phyloP scores from a whole-genome alignment of 1,140 invertebrate genomes.

The Drosophila funebris region DNA sequence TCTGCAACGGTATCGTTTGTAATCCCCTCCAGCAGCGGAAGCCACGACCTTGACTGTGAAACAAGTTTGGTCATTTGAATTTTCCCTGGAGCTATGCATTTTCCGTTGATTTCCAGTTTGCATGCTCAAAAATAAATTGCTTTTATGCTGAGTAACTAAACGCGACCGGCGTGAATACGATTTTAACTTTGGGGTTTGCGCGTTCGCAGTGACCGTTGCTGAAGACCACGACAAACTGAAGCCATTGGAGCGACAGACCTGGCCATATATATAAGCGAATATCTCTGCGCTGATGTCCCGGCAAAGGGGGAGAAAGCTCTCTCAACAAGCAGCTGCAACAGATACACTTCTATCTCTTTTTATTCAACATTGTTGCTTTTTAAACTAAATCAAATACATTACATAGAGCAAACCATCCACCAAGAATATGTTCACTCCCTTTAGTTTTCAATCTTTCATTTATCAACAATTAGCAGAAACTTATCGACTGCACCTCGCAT shows the following conservation, averaged over 20 bases:
- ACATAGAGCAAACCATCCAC: no score
- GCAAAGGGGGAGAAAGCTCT: constrained; percentile 37
- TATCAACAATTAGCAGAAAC: background rate
- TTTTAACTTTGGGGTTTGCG: constrained; percentile 11
- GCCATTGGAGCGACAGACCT: constrained; percentile 39
- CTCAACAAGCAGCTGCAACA: background rate
- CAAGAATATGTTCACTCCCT: no score
- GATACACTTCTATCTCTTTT: background rate
- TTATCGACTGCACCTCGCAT: no score
- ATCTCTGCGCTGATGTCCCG: constrained; percentile 19
- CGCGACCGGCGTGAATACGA: constrained; percentile 12
- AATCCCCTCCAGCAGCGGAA: constrained; percentile 48
- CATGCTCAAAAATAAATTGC: background rate
- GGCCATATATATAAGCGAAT: constrained; percentile 55
- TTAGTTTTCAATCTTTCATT: no score
- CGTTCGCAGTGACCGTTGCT: constrained; percentile 27
- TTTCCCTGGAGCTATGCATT: constrained; percentile 65
- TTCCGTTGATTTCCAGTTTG: constrained; percentile 58
- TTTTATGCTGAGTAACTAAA: constrained; percentile 24
- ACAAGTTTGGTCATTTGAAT: constrained; percentile 68
- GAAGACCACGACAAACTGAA: constrained; percentile 60
- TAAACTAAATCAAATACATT: background rate
- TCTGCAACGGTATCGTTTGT: constrained; percentile 17
- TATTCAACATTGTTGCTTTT: background rate
- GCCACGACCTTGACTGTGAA: constrained; percentile 78